Evolutionary conservation across 1,140 invertebrate species (phyloP).

Genomic region (Arion vulgaris): DNA sequence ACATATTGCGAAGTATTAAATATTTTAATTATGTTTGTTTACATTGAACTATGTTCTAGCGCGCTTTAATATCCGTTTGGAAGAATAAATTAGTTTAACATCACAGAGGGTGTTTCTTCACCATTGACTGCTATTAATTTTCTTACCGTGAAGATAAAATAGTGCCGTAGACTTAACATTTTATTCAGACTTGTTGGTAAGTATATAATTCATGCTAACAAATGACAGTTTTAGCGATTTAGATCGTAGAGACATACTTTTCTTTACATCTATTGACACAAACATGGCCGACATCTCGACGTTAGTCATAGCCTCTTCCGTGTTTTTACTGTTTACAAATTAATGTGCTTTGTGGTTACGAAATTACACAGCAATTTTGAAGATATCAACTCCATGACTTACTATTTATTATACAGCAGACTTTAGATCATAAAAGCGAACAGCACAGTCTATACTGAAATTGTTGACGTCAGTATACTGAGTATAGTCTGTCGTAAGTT

Average conservation of each 20-base stretch:
- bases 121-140: not conserved
- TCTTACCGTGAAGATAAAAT: not conserved
- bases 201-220: not conserved
- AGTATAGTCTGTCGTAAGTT: too few relatives aligned
- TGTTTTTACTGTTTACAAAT: slow-evolving; percentile 19
- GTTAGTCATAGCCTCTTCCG: slow-evolving; percentile 13
- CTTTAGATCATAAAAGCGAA: too few relatives aligned
- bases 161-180: not conserved
- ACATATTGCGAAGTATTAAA: not conserved
- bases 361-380: not conserved
- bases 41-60: not conserved
- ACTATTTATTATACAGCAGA: too few relatives aligned
- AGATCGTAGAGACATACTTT: not conserved
- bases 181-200: not conserved
- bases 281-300: slow-evolving; percentile 1
- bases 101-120: not conserved
- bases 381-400: too few relatives aligned
- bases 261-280: not conserved
- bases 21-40: not conserved
- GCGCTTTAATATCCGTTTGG: not conserved
- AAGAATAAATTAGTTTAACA: slow-evolving; percentile 13
- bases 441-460: too few relatives aligned
- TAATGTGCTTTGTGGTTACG: not conserved
- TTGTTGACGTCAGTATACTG: too few relatives aligned
- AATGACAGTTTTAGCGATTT: not conserved